Base-by-base conservation (phyloP, 2,113 vertebrate species). In the Piaya cayana region DNA sequence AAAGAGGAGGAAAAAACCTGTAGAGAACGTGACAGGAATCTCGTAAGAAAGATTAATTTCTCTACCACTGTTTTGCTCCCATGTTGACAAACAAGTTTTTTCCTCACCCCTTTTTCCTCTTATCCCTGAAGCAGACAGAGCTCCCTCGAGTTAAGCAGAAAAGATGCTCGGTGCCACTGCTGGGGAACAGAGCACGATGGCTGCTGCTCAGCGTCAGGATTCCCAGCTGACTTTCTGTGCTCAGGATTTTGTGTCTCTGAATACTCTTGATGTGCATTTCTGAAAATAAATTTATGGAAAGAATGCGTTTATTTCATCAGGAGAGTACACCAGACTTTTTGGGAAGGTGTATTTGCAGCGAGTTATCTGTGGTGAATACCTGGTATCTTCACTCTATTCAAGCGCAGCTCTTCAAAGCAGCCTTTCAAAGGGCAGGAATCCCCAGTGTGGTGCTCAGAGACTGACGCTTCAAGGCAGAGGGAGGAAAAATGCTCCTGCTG, bases 361-460 rank as follows among this genome's bases (percentile, higher is more conserved):
- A 76, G 50, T 69, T 82, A 32, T 43, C 53, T 42, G 67, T 21
- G 14, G n/a, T 58, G 32, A 8, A 4, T 15, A 43, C 14, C 11
- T 8, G 30, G 22, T 47, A 15, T 42, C 50, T 76, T 87, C 18
- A 32, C 19, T 29, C 39, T 42, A 58, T 59, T 84, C 70, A 76
- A 77, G 75, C 43, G 11, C 5, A 2, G 50, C 65, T 93, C 92
- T 88, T 94, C 95, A 82, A 85, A 95, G 88, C 67, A n/a, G 36
- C 3, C 56, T 76, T 82, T 95, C 70, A 92, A 82, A 91, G 50
- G 77, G 74, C 81, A 95, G 86, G 68, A 95, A 83, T 75, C 77
- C 69, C 86, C 70, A 27, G 43, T 50, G 68, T 39, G 68, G 34
- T 78, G 79, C 77, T 75, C 65, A 77, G 20, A 90, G 86, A 59